phyloP scores from a whole-genome alignment of 2,797 vertebrate genomes.

The Avahi laniger region DNA sequence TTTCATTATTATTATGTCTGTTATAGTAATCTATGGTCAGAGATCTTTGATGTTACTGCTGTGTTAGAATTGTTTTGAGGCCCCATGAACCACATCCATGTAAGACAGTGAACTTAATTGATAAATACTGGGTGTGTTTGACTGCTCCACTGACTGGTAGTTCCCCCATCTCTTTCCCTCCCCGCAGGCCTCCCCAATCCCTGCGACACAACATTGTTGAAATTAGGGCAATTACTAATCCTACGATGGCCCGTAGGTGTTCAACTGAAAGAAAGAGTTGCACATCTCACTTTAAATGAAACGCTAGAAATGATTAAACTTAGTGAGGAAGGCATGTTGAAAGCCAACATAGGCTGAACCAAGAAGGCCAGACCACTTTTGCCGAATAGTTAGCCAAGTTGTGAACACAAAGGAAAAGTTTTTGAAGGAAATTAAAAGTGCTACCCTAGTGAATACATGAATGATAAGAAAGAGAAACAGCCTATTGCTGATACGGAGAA shows the following conservation, averaged over 20 bases:
- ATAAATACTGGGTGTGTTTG: neutral
- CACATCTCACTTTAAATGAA: neutral
- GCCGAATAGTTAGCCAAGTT: neutral
- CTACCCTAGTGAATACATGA: neutral
- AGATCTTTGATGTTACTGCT: neutral
- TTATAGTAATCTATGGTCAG: neutral
- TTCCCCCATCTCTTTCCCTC: neutral
- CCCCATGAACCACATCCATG: too few relatives aligned
- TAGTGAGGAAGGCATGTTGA: neutral
- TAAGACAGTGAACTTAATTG: neutral
- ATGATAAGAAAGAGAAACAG: neutral
- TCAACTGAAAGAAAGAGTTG: neutral
- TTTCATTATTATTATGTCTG: neutral
- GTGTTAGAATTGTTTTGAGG: neutral
- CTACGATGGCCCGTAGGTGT: neutral
- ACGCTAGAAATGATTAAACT: neutral
- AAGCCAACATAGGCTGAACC: neutral
- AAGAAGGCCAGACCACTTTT: neutral
- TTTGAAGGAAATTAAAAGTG: neutral
- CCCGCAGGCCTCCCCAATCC: neutral
- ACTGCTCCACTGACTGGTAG: neutral
- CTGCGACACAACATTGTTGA: neutral
- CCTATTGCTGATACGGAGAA: neutral
- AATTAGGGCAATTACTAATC: too few relatives aligned
- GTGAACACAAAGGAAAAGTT: neutral